Percentiles rank a stretch among this genome's conserved stretches.
phyloP scores from a whole-genome alignment of 2,888 invertebrate genomes.

The Serripes groenlandicus region DNA sequence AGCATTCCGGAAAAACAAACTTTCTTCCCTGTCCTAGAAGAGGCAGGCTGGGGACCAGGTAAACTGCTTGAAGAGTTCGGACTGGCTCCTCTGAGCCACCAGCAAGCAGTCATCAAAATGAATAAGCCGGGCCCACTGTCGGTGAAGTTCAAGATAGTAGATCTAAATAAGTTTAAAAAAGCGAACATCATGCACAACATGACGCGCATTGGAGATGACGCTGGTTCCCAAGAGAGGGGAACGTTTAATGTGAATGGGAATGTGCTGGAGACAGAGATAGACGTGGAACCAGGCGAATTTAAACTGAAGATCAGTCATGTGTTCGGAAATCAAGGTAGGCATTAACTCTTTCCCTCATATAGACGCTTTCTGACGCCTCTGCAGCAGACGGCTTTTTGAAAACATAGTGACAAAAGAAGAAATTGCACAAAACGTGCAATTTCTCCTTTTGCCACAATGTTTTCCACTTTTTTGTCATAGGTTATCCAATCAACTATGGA shows the following conservation, averaged over 20 bases:
- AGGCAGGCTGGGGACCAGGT: conserved; percentile 83
- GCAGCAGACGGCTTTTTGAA: too few relatives aligned
- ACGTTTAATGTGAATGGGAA: conserved; percentile 59
- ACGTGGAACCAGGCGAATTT: conserved; percentile 58
- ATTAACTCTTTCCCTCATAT: too few relatives aligned
- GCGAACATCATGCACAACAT: conserved; percentile 51
- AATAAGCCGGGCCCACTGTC: conserved; percentile 58
- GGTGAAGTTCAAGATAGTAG: conserved; percentile 56
- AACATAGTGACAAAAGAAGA: too few relatives aligned
- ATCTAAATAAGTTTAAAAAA: conserved; percentile 58
- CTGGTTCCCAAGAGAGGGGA: conserved; percentile 38
- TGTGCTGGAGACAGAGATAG: conserved; percentile 47
- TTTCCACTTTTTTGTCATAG: too few relatives aligned
- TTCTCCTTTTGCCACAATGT: too few relatives aligned
- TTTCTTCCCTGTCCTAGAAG: conserved; percentile 79
- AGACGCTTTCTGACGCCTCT: too few relatives aligned
- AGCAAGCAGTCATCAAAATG: conserved; percentile 61
- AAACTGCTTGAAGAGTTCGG: conserved; percentile 65
- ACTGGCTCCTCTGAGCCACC: conserved; percentile 58
- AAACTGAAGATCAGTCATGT: conserved; percentile 62
- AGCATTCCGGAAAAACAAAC: conserved; percentile 69
- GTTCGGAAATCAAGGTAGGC: conserved; percentile 52
- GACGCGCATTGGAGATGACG: conserved; percentile 54
- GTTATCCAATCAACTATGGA: too few relatives aligned
- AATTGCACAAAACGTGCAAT: too few relatives aligned